Base-by-base conservation (phyloP, 2,888 invertebrate genomes). In the Drosophila birchii region DNA sequence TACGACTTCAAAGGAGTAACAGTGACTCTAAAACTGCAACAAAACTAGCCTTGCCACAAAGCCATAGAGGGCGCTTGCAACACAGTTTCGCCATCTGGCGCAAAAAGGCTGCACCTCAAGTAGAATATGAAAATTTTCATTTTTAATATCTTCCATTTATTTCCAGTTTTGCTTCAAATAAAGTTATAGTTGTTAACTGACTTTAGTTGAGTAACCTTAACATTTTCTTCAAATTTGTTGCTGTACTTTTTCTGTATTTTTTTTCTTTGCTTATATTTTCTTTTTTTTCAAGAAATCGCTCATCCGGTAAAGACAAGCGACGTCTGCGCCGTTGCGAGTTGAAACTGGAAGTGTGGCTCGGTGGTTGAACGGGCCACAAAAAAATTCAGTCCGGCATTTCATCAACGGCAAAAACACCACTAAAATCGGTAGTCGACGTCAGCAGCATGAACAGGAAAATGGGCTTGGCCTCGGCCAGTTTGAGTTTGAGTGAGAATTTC, bases 251-350 rank as follows among this genome's bases (percentile, higher is more conserved):
- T 38, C 39, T 47, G 32, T 3, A 44, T 16, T 44, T 16, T 7
- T 34, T 34, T 12, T 14, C 41, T 47, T 14, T 1, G 26, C 8
- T 12, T 54, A 5, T 16, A 29, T 20, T 36, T 14, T 0, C 11
- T n/a, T 23, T 49, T 51, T 51, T 51, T 23, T 32, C 18, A 36
- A 38, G 54, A 70, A 34, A 70, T 56, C 54, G 61, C 45, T 45
- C 58, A 45, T 56, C 43, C 69, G 81, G 20, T 51, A 53, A 32
- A 47, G 53, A 49, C 16, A 29, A 34, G 54, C 78, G 80, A 88
- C 84, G 91, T 90, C 91, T 89, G 91, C 84, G 81, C 87, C 78
- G 81, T 79, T 80, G 78, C 74, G 77, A 80, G 80, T 87, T 75
- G 75, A 55, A 81, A 89, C 81, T 79, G 79, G 79, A 80, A 89